Evolutionary conservation across 2,888 invertebrate genomes (phyloP).

Genomic region (Microdon myrmicae): DNA sequence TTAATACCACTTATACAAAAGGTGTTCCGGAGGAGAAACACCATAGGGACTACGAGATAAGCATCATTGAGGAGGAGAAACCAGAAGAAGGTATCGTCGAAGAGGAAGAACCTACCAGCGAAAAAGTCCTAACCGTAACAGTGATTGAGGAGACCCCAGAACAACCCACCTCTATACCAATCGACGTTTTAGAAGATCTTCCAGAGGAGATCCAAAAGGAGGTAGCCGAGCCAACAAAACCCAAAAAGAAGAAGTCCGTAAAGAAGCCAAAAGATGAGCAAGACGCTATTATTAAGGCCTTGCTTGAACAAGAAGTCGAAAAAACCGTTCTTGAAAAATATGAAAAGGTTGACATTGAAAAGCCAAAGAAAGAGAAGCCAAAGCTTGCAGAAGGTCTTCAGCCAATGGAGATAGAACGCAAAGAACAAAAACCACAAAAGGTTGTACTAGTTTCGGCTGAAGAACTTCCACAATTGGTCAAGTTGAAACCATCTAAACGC

Average conservation of each 20-base stretch:
- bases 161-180: slow-evolving; percentile 60
- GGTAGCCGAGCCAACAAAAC: slow-evolving; percentile 55
- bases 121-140: slow-evolving; percentile 56
- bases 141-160: slow-evolving; percentile 59
- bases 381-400: slow-evolving; percentile 59
- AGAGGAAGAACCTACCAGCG: slow-evolving; percentile 58
- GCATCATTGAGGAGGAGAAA: slow-evolving; percentile 64
- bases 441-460: slow-evolving; percentile 71
- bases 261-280: slow-evolving; percentile 64
- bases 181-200: slow-evolving; percentile 58
- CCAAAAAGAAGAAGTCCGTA: slow-evolving; percentile 60
- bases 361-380: slow-evolving; percentile 60
- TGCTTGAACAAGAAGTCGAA: slow-evolving; percentile 64
- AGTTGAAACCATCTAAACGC: slow-evolving; percentile 70
- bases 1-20: too few species aligned
- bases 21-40: slow-evolving; percentile 60
- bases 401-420: slow-evolving; percentile 72
- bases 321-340: slow-evolving; percentile 67
- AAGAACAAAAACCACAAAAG: slow-evolving; percentile 73
- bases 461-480: slow-evolving; percentile 73
- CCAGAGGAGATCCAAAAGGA: slow-evolving; percentile 57
- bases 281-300: slow-evolving; percentile 62
- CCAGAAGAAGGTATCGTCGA: slow-evolving; percentile 63
- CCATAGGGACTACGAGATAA: slow-evolving; percentile 67
- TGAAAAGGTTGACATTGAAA: slow-evolving; percentile 66